Evolutionary conservation across 1,140 invertebrate species (phyloP).

Genomic region (Drosophila varians): DNA sequence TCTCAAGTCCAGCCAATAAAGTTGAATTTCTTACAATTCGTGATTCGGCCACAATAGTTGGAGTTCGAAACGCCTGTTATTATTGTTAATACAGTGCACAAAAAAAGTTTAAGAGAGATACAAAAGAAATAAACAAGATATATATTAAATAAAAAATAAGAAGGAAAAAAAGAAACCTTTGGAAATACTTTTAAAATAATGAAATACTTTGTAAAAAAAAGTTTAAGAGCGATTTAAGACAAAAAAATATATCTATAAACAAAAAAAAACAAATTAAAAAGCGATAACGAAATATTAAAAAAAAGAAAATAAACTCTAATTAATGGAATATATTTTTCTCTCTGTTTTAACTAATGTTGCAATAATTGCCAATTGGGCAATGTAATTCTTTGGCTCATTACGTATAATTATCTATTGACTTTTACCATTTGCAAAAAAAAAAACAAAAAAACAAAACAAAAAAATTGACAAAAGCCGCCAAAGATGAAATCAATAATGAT

Average conservation of each 20-base stretch:
- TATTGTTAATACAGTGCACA: conserved; percentile 1
- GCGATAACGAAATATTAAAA: background rate
- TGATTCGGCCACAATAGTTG: conserved; percentile 18
- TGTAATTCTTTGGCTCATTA: conserved; percentile 44
- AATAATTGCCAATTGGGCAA: conserved; percentile 44
- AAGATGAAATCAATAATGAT: background rate
- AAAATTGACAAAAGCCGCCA: conserved; percentile 2
- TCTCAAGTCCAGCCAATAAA: conserved; percentile 29
- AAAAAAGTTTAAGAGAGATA: background rate
- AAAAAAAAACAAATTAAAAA: background rate
- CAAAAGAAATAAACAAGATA: too few species aligned
- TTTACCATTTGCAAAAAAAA: conserved; percentile 18
- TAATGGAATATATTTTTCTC: background rate
- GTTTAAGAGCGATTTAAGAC: too few species aligned
- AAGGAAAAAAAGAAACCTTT: too few species aligned
- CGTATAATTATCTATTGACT: conserved; percentile 38
- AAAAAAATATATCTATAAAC: too few species aligned
- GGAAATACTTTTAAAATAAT: too few species aligned
- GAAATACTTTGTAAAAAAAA: too few species aligned
- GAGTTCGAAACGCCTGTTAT: conserved; percentile 33
- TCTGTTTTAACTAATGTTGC: conserved; percentile 4
- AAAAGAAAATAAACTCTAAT: too few species aligned
- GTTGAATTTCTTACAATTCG: conserved; percentile 32
- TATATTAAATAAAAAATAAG: background rate
- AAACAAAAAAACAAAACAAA: background rate